Evolutionary conservation across 2,888 invertebrate species (phyloP).

Genomic region (Zootermopsis nevadensis): DNA sequence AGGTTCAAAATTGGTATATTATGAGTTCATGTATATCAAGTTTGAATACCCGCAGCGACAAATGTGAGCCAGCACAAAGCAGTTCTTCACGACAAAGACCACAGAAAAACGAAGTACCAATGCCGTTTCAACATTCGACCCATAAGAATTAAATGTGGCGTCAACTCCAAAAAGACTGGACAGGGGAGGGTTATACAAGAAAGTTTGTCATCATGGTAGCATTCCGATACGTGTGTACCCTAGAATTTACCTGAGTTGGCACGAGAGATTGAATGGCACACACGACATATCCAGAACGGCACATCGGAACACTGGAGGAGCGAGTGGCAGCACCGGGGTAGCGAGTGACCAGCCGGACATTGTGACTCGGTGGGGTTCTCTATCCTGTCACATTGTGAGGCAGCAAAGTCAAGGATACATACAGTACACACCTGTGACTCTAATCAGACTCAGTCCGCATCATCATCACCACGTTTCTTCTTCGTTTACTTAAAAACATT

Average conservation of each 20-base stretch:
- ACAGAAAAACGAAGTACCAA: too few relatives aligned
- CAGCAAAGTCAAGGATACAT: not conserved
- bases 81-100: too few relatives aligned
- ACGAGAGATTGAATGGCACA: not conserved
- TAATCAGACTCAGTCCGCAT: not conserved
- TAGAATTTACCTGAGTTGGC: not conserved
- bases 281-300: conserved; percentile 9
- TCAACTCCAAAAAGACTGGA: not conserved
- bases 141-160: not conserved
- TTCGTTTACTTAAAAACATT: not conserved
- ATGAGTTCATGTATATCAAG: not conserved
- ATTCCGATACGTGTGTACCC: not conserved
- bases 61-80: too few relatives aligned
- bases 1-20: too few relatives aligned
- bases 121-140: not conserved
- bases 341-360: not conserved
- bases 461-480: not conserved
- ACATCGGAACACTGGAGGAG: conserved; percentile 1
- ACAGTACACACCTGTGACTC: not conserved
- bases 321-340: conserved; percentile 9
- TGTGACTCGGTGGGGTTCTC: not conserved
- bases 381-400: not conserved
- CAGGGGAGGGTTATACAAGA: not conserved
- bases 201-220: not conserved
- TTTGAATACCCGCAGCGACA: not conserved